phyloP scores from a whole-genome alignment of 2,888 invertebrate genomes.

The Ligdia adustata region DNA sequence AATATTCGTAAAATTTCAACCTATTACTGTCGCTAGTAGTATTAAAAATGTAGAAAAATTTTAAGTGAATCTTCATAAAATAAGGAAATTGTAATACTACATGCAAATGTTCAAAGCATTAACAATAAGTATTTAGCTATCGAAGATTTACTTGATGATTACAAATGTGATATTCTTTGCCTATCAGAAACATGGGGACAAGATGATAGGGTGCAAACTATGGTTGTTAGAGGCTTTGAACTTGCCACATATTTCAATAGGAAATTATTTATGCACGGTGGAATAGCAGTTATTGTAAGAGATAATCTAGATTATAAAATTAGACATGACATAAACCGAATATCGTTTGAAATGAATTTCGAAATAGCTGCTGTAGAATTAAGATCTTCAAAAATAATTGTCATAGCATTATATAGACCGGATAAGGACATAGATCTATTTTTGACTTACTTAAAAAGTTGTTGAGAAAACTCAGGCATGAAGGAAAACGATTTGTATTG shows the following conservation, averaged over 20 bases:
- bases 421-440: conserved; percentile 1
- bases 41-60: background rate
- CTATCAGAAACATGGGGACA: conserved; percentile 2
- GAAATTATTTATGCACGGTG: conserved; percentile 1
- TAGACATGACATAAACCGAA: background rate
- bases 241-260: conserved; percentile 1
- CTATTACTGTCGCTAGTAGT: no score
- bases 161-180: conserved; percentile 2
- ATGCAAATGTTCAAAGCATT: conserved; percentile 3
- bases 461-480: background rate
- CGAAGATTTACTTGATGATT: background rate
- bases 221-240: background rate
- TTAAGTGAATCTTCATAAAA: background rate
- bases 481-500: background rate
- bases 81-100: background rate
- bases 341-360: conserved; percentile 5
- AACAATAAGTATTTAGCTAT: conserved; percentile 1
- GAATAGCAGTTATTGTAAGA: background rate
- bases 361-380: conserved; percentile 2
- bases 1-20: background rate
- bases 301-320: background rate
- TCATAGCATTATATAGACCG: background rate
- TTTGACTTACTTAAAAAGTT: background rate
- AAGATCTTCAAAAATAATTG: background rate
- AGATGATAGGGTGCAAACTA: conserved; percentile 1